phyloP scores from a whole-genome alignment of 1,140 invertebrate genomes.

The Aphaenogaster rudis region DNA sequence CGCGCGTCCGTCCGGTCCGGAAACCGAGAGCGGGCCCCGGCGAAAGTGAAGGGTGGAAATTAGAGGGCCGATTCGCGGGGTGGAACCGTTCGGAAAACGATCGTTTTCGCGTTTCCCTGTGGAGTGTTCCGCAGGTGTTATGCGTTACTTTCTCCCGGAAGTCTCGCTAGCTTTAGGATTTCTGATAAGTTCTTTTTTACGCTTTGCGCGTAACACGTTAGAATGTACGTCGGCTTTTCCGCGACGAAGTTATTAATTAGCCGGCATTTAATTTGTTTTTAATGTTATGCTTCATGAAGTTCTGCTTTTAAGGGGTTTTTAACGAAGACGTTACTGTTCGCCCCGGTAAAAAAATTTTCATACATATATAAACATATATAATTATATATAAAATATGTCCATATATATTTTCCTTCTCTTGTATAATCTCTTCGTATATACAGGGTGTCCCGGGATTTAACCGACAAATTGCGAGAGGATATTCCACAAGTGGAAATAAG shows the following conservation, averaged over 20 bases:
- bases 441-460: too few species aligned
- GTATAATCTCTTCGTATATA: too few species aligned
- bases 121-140: background rate
- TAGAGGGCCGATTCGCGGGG: background rate
- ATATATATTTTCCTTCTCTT: too few species aligned
- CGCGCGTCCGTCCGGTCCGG: background rate
- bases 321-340: background rate
- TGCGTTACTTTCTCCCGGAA: conserved; percentile 31
- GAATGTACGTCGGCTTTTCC: background rate
- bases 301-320: background rate
- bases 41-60: conserved; percentile 36
- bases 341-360: background rate
- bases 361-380: too few species aligned
- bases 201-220: background rate
- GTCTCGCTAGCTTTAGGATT: conserved; percentile 5
- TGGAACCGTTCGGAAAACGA: background rate
- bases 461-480: too few species aligned
- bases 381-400: too few species aligned
- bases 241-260: background rate
- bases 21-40: background rate
- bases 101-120: background rate
- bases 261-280: background rate
- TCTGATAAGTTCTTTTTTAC: background rate
- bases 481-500: too few species aligned
- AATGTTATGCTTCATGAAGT: background rate